phyloP scores from a whole-genome alignment of 2,113 vertebrate species.

The Tachysurus fulvidraco region DNA sequence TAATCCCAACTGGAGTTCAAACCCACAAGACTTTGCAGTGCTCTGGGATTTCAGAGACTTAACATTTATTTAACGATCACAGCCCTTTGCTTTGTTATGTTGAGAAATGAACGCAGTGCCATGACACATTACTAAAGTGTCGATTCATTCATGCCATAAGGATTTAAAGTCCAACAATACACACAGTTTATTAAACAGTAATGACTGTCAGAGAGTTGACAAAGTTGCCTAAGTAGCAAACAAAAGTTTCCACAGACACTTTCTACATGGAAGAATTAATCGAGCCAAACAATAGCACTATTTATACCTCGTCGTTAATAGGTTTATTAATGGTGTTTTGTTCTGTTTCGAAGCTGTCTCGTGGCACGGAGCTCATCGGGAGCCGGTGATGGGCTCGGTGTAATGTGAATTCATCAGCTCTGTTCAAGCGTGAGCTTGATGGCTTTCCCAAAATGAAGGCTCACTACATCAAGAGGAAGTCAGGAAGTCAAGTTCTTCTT shows the following conservation, averaged over 20 bases:
- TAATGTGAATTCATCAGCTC: slow-evolving; percentile 62
- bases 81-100: not conserved
- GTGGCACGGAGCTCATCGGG: slow-evolving; percentile 52
- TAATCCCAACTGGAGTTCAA: not conserved
- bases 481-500: slow-evolving; percentile 69
- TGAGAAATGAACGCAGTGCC: not conserved
- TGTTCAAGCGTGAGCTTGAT: slow-evolving; percentile 48
- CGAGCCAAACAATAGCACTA: slow-evolving; percentile 45
- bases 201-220: not conserved
- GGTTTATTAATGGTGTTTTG: slow-evolving; percentile 66
- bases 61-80: not conserved
- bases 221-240: slow-evolving; percentile 24
- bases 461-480: slow-evolving; percentile 61
- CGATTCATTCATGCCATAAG: not conserved
- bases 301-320: slow-evolving; percentile 65
- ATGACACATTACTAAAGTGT: not conserved
- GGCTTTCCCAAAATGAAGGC: slow-evolving; percentile 50
- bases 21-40: not conserved
- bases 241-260: slow-evolving; percentile 24
- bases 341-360: slow-evolving; percentile 61
- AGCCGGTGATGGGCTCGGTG: slow-evolving; percentile 50
- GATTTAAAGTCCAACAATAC: not conserved
- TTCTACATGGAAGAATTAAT: slow-evolving; percentile 56
- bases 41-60: not conserved
- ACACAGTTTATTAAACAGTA: not conserved